Evolutionary conservation across 2,888 invertebrate species (phyloP).

Genomic region (Baronia brevicornis): DNA sequence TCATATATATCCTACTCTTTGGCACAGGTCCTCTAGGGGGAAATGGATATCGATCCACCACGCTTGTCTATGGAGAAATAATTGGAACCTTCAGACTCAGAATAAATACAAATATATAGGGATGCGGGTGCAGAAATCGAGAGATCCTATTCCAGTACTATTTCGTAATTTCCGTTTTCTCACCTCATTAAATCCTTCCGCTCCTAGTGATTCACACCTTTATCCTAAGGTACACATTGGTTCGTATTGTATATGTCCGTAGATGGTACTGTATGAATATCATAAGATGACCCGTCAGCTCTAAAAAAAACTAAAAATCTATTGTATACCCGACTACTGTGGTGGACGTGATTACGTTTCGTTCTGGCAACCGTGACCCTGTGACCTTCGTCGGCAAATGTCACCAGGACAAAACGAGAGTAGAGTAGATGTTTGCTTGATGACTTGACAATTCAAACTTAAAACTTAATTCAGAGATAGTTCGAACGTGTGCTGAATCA

Average conservation of each 20-base stretch:
- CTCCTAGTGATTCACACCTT: no score
- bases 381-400: conserved; percentile 59
- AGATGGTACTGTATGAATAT: no score
- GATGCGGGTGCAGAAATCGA: no score
- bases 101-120: no score
- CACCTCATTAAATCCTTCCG: no score
- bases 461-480: conserved; percentile 12
- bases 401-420: conserved; percentile 36
- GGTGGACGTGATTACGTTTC: conserved; percentile 46
- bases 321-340: conserved; percentile 51
- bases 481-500: conserved; percentile 10
- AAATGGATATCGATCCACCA: no score
- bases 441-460: conserved; percentile 8
- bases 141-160: no score
- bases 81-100: no score
- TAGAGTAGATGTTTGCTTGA: conserved; percentile 5
- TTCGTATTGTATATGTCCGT: conserved; percentile 23
- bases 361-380: conserved; percentile 60
- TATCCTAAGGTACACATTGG: conserved; percentile 15
- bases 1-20: no score
- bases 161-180: no score
- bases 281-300: conserved; percentile 51
- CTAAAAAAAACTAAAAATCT: conserved; percentile 48
- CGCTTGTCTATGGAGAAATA: no score
- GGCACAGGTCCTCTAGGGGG: no score